Conservation (phyloP, 2,797 vertebrate species). For the Columba guinea region DNA sequence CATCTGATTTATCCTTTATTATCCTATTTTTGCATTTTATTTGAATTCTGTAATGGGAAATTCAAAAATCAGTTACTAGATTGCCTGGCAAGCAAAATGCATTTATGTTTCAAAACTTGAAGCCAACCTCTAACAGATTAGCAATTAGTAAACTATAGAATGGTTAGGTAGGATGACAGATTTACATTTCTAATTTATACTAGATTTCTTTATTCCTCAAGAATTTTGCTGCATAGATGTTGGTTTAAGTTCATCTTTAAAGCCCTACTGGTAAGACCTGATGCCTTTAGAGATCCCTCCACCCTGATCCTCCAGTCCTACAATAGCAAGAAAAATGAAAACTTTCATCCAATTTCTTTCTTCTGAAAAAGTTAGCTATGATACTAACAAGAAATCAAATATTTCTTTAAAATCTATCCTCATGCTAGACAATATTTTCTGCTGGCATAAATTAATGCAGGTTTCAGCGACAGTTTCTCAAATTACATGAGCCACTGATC, state of each 20-base stretch:
- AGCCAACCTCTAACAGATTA: background rate
- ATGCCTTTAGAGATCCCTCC: background rate
- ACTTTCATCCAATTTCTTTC: background rate
- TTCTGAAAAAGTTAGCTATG: background rate
- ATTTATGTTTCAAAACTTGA: background rate
- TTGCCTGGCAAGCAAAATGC: background rate
- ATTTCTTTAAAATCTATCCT: background rate
- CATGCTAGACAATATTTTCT: background rate
- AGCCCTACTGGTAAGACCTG: background rate
- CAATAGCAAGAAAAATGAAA: background rate
- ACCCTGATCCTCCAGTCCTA: background rate
- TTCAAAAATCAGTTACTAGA: background rate
- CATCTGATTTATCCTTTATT: background rate
- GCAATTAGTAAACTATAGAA: background rate
- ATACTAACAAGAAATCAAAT: background rate
- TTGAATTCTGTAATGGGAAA: background rate
- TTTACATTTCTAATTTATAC: background rate
- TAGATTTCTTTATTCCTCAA: fast-evolving
- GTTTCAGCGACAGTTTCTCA: background rate
- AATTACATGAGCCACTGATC: background rate
- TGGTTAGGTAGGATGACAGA: background rate
- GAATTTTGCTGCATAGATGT: background rate
- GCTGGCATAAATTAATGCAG: background rate
- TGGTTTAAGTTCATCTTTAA: background rate
- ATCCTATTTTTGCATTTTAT: background rate